phyloP scores from a whole-genome alignment of 1,140 invertebrate species.

The Aphelenchoides avenae region DNA sequence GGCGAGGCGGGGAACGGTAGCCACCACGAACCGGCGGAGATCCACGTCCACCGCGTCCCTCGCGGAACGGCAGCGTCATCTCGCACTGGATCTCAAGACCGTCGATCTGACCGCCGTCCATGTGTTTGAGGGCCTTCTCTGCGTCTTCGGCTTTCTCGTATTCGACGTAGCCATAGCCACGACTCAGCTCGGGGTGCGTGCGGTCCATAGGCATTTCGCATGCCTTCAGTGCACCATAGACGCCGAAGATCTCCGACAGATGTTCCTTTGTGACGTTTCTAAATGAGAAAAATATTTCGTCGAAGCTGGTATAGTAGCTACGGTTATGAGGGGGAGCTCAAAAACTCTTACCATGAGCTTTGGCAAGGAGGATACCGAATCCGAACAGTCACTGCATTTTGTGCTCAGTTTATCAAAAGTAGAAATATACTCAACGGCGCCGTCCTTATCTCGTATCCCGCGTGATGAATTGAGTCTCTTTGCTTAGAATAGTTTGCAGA shows the following conservation, averaged over 20 bases:
- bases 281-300: no score
- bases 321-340: no score
- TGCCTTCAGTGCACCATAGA: constrained; percentile 81
- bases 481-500: no score
- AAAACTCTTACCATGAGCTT: constrained; percentile 21
- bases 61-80: constrained; percentile 28
- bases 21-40: constrained; percentile 23
- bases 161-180: constrained; percentile 89
- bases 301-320: no score
- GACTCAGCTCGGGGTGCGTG: constrained; percentile 75
- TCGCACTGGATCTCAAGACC: constrained; percentile 46
- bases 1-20: constrained; percentile 23
- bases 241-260: constrained; percentile 86
- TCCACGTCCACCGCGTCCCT: constrained; percentile 4
- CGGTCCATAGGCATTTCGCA: constrained; percentile 84
- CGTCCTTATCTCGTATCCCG: background rate
- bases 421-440: no score
- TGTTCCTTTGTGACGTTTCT: constrained; percentile 72
- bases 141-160: constrained; percentile 88
- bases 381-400: constrained; percentile 20
- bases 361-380: no score
- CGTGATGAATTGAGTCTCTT: constrained; percentile 13
- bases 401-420: no score
- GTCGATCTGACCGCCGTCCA: constrained; percentile 80
- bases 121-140: constrained; percentile 96